Evolutionary conservation across 2,113 vertebrate genomes (phyloP), one percentile per base, ranked within the genome.

Genomic region (Uria aalge): DNA sequence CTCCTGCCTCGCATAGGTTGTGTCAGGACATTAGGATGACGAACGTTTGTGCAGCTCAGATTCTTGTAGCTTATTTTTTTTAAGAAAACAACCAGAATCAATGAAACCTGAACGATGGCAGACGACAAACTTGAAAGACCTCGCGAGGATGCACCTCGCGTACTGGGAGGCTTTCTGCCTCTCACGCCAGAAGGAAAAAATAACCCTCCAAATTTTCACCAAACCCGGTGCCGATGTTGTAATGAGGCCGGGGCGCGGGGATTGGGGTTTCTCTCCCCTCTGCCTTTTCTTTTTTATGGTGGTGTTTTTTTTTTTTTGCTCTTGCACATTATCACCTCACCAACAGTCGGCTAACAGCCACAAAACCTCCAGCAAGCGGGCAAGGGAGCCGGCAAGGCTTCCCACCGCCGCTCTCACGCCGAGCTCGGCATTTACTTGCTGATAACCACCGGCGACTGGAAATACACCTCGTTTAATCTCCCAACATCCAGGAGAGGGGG

Each of bases 381-480:
- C 74, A 6, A 48, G 63, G 63, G 26, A 60, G 80, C 64, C 14
- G 6, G 62, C 62, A 15, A 21, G 71, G 67, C 92, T 85, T 75
- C 95, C 50, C 91, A 77, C 15, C 53, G 94, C 90, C 66, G 82
- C 88, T 90, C 94, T 94, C 88, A 92, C 90, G 85, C 87, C 91
- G 90, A 79, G 94, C 69, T 52, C 83, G 94, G 26, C 94, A 96
- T 97, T 97, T 97, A 96, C 94, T 95, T 50, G 96, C 93, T 92
- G 97, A 97, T 95, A 97, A 96, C 97, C 73, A 96, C 97, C 73
- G 85, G 93, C 96, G 84, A 90, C 43, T 93, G 95, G 95, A 96
- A 98, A 97, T 95, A 98, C 92, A 97, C 90, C 96, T 94, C 96
- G 22, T 94, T 97, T 96, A 93, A 97, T 94, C 96, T 97, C 92